These are phyloP conservation scores for Bambusicola thoracicus DNA, from an alignment of 2,113 vertebrate genomes.

Conservation along the genomic window DNA sequence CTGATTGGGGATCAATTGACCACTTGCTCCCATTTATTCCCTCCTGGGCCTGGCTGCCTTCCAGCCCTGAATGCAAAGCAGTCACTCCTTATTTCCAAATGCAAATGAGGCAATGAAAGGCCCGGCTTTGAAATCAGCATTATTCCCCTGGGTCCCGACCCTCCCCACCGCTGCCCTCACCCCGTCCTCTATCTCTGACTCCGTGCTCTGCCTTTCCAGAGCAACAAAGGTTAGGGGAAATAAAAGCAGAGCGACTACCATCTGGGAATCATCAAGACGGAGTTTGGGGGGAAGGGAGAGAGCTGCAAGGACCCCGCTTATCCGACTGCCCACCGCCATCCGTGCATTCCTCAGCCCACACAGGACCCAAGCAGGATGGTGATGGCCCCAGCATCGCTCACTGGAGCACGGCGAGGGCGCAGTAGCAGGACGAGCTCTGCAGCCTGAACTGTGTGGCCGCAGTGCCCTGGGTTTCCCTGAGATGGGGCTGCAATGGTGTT, in stretches of 20 bases:
- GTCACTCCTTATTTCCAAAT: slow-evolving; percentile 41
- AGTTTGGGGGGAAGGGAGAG: not conserved
- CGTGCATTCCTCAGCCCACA: slow-evolving; percentile 65
- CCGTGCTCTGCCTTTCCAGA: slow-evolving; percentile 50
- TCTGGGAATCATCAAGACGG: slow-evolving; percentile 86
- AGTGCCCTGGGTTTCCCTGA: not conserved
- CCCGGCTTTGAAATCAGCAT: slow-evolving; percentile 51
- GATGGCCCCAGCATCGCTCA: slow-evolving; percentile 59
- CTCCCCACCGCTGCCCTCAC: slow-evolving; percentile 44
- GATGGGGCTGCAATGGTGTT: rapidly evolving
- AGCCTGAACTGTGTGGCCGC: rapidly evolving
- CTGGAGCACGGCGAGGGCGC: slow-evolving; percentile 4
- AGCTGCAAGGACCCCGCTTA: slow-evolving; percentile 8
- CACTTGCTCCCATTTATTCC: slow-evolving; percentile 15
- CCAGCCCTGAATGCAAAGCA: slow-evolving; percentile 37
- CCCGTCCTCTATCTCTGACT: slow-evolving; percentile 68
- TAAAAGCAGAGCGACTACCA: slow-evolving; percentile 73
- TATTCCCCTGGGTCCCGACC: slow-evolving; percentile 75
- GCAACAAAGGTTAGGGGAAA: slow-evolving; percentile 62
- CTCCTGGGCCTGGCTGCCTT: not conserved
- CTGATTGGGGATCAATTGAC: slow-evolving; percentile 21
- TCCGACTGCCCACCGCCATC: slow-evolving; percentile 48
- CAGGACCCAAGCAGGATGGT: slow-evolving; percentile 76
- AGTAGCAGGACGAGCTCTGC: rapidly evolving
- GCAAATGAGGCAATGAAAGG: slow-evolving; percentile 49